Evolutionary conservation across 1,140 invertebrate species (phyloP).

Genomic region (Matsumurasca onukii): DNA sequence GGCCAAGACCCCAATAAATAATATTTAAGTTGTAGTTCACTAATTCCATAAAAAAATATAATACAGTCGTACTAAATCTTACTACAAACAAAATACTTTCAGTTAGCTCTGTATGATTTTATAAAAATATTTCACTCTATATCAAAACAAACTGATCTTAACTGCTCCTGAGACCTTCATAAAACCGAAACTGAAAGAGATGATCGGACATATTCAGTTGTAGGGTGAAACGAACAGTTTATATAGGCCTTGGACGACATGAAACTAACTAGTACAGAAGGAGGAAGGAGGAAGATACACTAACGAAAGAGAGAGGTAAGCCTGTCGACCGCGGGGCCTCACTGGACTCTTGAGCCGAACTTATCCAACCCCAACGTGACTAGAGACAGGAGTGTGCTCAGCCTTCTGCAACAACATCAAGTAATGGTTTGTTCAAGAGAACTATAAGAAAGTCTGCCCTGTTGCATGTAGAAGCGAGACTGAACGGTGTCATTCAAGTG

Average conservation of each 20-base stretch:
- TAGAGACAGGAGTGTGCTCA: background rate
- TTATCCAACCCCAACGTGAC: no score
- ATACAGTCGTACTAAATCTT: conserved; percentile 1
- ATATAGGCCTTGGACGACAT: background rate
- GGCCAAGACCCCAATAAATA: background rate
- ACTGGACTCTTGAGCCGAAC: background rate
- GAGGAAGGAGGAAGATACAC: background rate
- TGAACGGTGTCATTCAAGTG: no score
- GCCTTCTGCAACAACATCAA: background rate
- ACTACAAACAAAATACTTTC: conserved; percentile 1
- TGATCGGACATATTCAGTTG: background rate
- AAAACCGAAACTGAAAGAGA: background rate
- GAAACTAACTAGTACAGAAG: background rate
- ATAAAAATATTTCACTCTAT: conserved; percentile 23
- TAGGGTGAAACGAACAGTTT: background rate
- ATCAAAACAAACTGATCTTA: background rate
- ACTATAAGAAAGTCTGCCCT: no score
- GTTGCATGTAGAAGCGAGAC: no score
- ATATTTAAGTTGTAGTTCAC: background rate
- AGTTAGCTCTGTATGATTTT: background rate
- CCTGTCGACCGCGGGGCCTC: background rate
- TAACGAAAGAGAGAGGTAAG: background rate
- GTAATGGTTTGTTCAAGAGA: background rate
- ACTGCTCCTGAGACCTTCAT: background rate
- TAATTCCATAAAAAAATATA: background rate